A percentile compares a stretch with the other conserved stretches of the same genome.
Evolutionary conservation across 2,797 vertebrate species (phyloP).

Genomic region (Smutsia gigantea): DNA sequence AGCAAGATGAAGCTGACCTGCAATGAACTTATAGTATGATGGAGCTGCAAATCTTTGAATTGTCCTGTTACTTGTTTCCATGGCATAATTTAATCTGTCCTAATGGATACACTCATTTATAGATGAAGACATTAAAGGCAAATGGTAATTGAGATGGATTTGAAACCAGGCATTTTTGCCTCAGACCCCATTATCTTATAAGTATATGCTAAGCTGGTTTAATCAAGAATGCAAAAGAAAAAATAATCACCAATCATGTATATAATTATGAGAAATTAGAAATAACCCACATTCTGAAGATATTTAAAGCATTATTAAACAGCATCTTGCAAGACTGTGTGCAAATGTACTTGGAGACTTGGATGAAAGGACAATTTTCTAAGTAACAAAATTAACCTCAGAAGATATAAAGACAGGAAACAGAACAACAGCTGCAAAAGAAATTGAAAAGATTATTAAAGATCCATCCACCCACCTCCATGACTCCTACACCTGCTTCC

Average conservation of each 20-base stretch:
- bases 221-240: neutral
- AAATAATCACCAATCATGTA: neutral
- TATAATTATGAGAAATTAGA: neutral
- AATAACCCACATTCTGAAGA: neutral
- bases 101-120: neutral
- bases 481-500: neutral
- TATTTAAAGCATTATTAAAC: neutral
- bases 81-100: neutral
- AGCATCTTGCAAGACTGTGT: neutral
- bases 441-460: neutral
- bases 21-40: neutral
- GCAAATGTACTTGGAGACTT: neutral
- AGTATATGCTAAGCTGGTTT: neutral
- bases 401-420: neutral
- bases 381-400: conserved; percentile 4
- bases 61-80: neutral
- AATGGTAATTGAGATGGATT: neutral
- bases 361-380: conserved; percentile 11
- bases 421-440: neutral
- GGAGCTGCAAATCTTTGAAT: neutral
- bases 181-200: neutral
- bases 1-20: neutral
- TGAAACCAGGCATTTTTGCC: neutral
- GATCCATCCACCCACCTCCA: neutral
- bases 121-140: neutral